Evolutionary conservation across 2,888 invertebrate genomes (phyloP).

Genomic region (Capitulum mitella): DNA sequence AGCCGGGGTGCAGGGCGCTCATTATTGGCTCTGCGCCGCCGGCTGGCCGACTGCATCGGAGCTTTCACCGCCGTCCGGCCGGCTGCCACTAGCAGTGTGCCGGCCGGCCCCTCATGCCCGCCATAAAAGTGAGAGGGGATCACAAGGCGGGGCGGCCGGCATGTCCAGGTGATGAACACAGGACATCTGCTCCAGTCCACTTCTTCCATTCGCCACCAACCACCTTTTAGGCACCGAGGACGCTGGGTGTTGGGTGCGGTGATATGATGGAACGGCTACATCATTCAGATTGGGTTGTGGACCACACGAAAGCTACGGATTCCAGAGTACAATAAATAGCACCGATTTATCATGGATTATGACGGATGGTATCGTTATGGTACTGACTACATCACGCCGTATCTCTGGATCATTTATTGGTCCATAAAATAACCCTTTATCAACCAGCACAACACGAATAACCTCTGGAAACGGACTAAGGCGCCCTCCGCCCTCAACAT

Average conservation of each 20-base stretch:
- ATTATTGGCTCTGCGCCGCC: not conserved
- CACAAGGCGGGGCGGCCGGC: not conserved
- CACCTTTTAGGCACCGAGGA: too few species aligned
- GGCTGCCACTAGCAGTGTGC: not conserved
- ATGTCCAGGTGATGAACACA: too few species aligned
- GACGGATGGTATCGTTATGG: too few species aligned
- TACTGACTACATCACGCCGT: not conserved
- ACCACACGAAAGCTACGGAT: not conserved
- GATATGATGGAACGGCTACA: not conserved
- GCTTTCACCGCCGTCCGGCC: constrained; percentile 10
- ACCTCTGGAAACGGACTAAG: too few species aligned
- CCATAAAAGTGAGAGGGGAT: constrained; percentile 9
- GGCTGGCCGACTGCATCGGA: not conserved
- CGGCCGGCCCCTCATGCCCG: not conserved
- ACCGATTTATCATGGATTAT: not conserved
- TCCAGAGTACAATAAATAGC: not conserved
- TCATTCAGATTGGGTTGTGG: not conserved
- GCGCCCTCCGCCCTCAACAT: too few species aligned
- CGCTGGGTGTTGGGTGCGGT: too few species aligned
- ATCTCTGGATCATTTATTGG: not conserved
- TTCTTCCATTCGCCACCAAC: too few species aligned
- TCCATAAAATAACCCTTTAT: not conserved
- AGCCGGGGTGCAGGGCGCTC: not conserved
- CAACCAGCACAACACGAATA: not conserved
- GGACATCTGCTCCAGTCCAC: too few species aligned